Conservation (phyloP, 2,888 invertebrate species). For the Nephrocerus scutellatus region DNA sequence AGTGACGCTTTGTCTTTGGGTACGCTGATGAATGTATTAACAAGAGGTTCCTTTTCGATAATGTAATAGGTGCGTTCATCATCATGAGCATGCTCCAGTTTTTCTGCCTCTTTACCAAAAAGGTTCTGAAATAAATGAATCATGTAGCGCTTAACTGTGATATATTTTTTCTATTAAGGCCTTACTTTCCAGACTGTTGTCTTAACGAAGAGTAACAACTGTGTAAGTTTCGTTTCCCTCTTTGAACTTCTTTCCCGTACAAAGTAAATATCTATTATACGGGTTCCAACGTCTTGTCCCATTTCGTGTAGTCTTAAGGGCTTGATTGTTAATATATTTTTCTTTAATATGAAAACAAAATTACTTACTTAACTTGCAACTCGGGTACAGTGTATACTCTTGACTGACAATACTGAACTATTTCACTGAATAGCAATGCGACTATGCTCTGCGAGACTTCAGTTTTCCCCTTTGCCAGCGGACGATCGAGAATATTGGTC, state of each 20-base stretch:
- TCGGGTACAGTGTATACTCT: conserved; percentile 92
- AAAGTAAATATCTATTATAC: conserved; percentile 88
- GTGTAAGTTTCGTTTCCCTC: conserved; percentile 88
- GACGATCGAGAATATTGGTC: conserved; percentile 75
- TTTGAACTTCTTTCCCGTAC: conserved; percentile 89
- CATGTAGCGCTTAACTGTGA: not conserved
- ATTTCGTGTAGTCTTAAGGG: conserved; percentile 76
- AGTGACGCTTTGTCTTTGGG: conserved; percentile 96
- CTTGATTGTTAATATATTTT: no score
- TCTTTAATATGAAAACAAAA: no score
- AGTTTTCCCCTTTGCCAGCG: conserved; percentile 83
- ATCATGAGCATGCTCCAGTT: conserved; percentile 96
- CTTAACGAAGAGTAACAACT: conserved; percentile 91
- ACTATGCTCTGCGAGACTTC: conserved; percentile 90
- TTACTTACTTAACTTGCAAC: conserved; percentile 80
- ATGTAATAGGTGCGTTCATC: conserved; percentile 97
- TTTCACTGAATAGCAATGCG: conserved; percentile 93
- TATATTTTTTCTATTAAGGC: not conserved
- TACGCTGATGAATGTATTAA: conserved; percentile 94
- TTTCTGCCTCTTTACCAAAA: conserved; percentile 98
- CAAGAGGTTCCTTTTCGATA: conserved; percentile 95
- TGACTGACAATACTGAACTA: conserved; percentile 97
- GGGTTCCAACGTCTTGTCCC: conserved; percentile 90
- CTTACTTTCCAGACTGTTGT: conserved; percentile 95
- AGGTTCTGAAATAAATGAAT: conserved; percentile 65